Conservation (phyloP, 2,113 vertebrate species). For the Hemichromis elongatus region DNA sequence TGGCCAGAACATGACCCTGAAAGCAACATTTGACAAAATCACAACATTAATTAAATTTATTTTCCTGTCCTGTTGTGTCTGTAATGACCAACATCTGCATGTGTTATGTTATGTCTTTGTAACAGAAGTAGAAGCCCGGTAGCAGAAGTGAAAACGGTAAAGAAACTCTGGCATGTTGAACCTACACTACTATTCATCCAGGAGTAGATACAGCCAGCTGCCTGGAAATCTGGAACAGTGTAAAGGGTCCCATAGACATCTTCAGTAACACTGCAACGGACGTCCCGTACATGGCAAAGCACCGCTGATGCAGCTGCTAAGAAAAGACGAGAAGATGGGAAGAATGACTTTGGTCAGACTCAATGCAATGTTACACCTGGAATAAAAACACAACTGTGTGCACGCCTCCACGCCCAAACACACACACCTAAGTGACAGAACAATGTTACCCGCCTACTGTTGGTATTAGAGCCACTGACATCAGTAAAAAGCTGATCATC, state of each 20-base stretch:
- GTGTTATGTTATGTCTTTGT: not conserved
- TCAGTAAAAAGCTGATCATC: not conserved
- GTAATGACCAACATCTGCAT: not conserved
- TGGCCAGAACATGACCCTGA: not conserved
- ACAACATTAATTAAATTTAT: rapidly evolving
- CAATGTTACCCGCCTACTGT: not conserved
- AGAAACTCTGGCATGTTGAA: not conserved
- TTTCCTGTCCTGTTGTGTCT: not conserved
- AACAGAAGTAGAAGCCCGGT: not conserved
- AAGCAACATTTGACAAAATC: not conserved
- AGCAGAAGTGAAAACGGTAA: not conserved
- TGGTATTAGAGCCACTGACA: too few species aligned
- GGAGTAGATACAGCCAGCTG: rapidly evolving
- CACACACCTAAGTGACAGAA: not conserved
- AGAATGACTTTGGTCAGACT: not conserved
- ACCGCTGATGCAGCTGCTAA: not conserved
- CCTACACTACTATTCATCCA: not conserved
- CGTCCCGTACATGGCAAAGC: not conserved
- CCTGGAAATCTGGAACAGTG: not conserved
- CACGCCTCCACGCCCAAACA: not conserved
- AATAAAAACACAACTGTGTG: rapidly evolving
- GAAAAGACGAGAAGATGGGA: not conserved
- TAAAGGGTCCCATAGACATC: rapidly evolving
- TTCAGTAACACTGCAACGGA: rapidly evolving
- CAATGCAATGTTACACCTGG: not conserved